These are phyloP conservation scores for Heliornis fulica DNA, from an alignment of 2,113 vertebrate species.

Conservation along the genomic window DNA sequence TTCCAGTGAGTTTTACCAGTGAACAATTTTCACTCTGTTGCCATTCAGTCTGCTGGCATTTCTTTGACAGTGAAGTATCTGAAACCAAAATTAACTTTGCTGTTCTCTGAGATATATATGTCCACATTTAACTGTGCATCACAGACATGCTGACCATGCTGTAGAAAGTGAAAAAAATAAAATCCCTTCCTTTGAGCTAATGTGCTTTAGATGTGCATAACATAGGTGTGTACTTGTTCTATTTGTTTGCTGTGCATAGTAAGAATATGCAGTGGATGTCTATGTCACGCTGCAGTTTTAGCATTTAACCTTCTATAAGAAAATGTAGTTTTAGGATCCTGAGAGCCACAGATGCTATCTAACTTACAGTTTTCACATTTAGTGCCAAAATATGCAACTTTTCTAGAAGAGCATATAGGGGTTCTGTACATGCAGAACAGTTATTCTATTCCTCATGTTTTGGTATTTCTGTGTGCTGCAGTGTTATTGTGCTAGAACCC, in stretches of 20 bases:
- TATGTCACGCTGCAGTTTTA: background rate
- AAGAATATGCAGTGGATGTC: background rate
- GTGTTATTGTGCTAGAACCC: background rate
- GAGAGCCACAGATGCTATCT: background rate
- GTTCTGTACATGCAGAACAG: background rate
- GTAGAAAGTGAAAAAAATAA: background rate
- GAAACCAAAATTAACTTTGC: background rate
- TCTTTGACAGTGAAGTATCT: background rate
- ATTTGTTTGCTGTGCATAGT: background rate
- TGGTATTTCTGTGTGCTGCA: background rate
- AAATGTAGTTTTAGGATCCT: background rate
- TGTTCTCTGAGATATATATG: background rate
- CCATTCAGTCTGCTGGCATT: background rate
- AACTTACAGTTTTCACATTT: background rate
- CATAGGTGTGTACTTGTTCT: background rate
- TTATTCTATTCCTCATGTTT: background rate
- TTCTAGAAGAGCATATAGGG: background rate
- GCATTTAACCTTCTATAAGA: background rate
- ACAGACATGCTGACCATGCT: rapidly evolving
- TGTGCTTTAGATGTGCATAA: background rate
- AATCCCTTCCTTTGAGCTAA: background rate
- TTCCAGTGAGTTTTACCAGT: background rate
- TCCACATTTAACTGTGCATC: background rate
- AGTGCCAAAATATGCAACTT: background rate
- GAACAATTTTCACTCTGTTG: background rate